Base-by-base conservation (phyloP, 2,113 vertebrate species). In the Gymnogyps californianus region DNA sequence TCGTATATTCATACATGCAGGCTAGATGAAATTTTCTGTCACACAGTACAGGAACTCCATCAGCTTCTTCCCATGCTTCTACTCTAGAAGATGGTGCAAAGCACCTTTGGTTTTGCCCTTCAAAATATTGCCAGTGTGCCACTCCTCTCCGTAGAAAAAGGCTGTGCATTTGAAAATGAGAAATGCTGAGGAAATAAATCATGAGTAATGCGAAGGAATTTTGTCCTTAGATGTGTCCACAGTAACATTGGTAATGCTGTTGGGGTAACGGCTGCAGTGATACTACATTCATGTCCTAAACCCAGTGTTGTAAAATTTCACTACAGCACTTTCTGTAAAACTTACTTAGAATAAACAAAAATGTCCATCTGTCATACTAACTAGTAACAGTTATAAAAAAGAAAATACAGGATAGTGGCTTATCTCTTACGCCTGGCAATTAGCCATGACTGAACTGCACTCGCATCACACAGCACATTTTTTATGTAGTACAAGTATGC, bases 1-100 rank as follows among this genome's bases (percentile, higher is more conserved):
- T 13, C 3, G 0, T 10, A 14, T 31, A 59, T 54, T 80, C 58
- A 31, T 4, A 14, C 0, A 2, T 58, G 46, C 29, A 64, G 80
- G 32, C 4, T 11, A 28, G 51, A 59, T 2, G 25, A 65, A 58
- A 10, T 47, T n/a, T 47, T 66, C n/a, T 74, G 46, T 42, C 13
- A 25, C 54, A 52, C 17, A 6, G 8, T 3, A 5, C 5, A 46
- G 55, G 19, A 71, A 29, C 47, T 76, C 58, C 59, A n/a, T 10
- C 55, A 67, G 51, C 52, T 40, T 71, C 74, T 92, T 74, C 25
- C 22, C 22, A 29, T 1, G 0, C 51, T 66, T 55, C 77, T 36
- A 0, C n/a, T 71, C 7, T 21, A 55, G 46, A 44, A 79, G 47
- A 17, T 66, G 52, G 40, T 55, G 44, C 51, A 87, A 75, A 86